Percentiles rank a stretch among this genome's conserved stretches.
phyloP scores from a whole-genome alignment of 2,797 vertebrate genomes.

The Gila robusta region DNA sequence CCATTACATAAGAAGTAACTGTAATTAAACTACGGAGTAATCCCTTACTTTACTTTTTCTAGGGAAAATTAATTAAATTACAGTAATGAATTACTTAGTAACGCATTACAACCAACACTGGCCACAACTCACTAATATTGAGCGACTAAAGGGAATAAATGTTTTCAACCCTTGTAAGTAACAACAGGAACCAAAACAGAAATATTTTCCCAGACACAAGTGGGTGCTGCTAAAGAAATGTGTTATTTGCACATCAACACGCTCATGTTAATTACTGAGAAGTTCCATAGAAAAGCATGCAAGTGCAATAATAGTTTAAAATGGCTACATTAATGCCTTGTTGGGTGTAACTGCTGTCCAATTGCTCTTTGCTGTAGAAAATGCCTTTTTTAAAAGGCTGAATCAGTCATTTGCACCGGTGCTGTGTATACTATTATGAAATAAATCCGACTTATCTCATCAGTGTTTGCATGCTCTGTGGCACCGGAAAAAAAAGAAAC shows the following conservation, averaged over 20 bases:
- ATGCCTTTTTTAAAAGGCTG: conserved; percentile 1
- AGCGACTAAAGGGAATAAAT: background rate
- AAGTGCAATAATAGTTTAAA: conserved; percentile 17
- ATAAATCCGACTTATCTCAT: conserved; percentile 17
- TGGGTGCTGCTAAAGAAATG: conserved; percentile 3
- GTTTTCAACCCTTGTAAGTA: background rate
- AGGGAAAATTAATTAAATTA: background rate
- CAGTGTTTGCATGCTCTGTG: background rate
- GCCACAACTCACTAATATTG: background rate
- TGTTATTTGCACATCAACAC: conserved; percentile 23
- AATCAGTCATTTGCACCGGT: background rate
- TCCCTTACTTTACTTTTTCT: no score
- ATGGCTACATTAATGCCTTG: conserved; percentile 19
- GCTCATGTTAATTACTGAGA: conserved; percentile 38
- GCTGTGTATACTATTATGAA: background rate
- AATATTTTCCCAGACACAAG: conserved; percentile 33
- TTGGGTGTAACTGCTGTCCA: background rate
- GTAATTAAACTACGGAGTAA: background rate
- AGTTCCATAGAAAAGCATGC: background rate
- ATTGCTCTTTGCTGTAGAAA: background rate
- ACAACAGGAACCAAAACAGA: conserved; percentile 3
- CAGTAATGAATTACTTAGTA: background rate
- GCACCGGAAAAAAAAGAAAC: background rate
- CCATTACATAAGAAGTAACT: no score
- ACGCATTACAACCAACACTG: background rate